Conservation (phyloP, 2,888 invertebrate species). For the Cerceris ruficornis region DNA sequence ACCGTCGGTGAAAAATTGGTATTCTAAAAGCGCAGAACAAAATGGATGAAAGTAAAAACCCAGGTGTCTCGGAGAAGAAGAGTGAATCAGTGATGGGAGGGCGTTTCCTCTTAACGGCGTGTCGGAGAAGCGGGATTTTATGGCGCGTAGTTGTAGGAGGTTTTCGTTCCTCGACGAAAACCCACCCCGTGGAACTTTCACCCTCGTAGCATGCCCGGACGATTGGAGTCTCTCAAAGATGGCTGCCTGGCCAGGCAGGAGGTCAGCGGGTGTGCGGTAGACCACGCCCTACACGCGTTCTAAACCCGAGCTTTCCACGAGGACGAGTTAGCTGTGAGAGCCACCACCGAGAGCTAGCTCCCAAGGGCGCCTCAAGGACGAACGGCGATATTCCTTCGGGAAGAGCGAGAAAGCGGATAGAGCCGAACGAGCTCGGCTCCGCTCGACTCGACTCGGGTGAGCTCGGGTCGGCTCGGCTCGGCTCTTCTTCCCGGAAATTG, state of each 20-base stretch:
- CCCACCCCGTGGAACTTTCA: conserved; percentile 69
- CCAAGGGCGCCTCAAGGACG: conserved; percentile 74
- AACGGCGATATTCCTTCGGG: conserved; percentile 39
- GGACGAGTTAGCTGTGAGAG: conserved; percentile 34
- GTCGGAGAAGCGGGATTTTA: conserved; percentile 12
- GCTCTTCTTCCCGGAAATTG: conserved; percentile 62
- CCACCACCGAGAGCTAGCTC: conserved; percentile 21
- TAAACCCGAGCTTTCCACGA: conserved; percentile 53
- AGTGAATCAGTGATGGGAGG: conserved; percentile 31
- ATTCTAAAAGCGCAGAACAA: background rate
- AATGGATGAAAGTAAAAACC: conserved; percentile 40
- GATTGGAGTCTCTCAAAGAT: conserved; percentile 69
- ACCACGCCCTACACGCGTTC: conserved; percentile 73
- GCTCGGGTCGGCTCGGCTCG: conserved; percentile 5
- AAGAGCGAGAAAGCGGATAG: conserved; percentile 13
- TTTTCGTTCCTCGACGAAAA: conserved; percentile 47
- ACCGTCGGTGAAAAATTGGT: no score
- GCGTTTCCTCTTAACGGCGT: conserved; percentile 34
- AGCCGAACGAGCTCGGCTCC: background rate
- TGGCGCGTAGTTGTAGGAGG: conserved; percentile 3
- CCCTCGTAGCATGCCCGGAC: conserved; percentile 71
- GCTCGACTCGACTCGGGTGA: background rate
- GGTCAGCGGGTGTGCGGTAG: conserved; percentile 75
- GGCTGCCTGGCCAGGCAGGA: conserved; percentile 68
- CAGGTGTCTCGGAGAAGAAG: conserved; percentile 3